phyloP scores from a whole-genome alignment of 1,140 invertebrate genomes.

The Melipona quadrifasciata region DNA sequence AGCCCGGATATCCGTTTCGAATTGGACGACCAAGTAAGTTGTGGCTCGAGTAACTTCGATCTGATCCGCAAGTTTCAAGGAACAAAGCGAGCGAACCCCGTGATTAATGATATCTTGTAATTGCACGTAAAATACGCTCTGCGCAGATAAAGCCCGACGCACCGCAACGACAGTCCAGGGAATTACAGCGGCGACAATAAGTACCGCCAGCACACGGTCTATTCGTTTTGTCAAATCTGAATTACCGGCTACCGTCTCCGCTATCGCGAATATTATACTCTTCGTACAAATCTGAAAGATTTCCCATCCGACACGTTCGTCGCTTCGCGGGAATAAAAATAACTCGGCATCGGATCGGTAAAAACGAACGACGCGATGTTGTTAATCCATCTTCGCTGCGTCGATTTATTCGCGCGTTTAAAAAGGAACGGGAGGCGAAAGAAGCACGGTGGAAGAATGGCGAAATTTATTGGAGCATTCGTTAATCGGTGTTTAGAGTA shows the following conservation, averaged over 20 bases:
- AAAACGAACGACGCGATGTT: not conserved
- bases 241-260: not conserved
- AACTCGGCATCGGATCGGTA: not conserved
- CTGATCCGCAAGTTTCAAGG: not conserved
- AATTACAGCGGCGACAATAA: not conserved
- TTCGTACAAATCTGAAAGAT: not conserved
- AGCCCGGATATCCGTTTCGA: not conserved
- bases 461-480: not conserved
- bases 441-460: no score
- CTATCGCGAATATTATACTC: not conserved
- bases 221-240: not conserved
- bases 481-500: not conserved
- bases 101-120: slow-evolving; percentile 19
- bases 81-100: not conserved
- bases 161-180: not conserved
- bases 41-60: not conserved
- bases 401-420: not conserved
- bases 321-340: not conserved
- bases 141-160: not conserved
- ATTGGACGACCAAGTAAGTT: not conserved
- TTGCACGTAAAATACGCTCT: not conserved
- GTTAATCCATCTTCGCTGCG: not conserved
- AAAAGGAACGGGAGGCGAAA: not conserved
- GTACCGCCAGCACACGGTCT: not conserved
- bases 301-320: no score